Conservation (phyloP, 2,797 vertebrate genomes). For the Hapalemur alaotrensis region DNA sequence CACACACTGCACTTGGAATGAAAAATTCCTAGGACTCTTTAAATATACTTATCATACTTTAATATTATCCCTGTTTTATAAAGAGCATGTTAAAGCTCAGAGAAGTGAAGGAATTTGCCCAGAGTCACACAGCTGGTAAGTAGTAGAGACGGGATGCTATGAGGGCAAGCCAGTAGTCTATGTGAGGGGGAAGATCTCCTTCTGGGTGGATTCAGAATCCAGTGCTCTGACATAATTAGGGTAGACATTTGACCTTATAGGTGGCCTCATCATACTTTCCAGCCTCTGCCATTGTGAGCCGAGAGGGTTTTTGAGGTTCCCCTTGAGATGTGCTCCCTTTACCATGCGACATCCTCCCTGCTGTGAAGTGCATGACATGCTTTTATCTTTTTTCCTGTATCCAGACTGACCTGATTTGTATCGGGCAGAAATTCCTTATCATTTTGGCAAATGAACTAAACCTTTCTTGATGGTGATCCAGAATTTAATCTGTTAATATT, state of each 20-base stretch:
- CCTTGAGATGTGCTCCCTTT: not conserved
- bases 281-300: not conserved
- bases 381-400: not conserved
- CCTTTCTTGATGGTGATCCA: not conserved
- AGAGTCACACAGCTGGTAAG: not conserved
- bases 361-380: too few species aligned
- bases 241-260: not conserved
- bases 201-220: not conserved
- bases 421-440: not conserved
- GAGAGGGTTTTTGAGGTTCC: not conserved
- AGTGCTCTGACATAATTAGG: not conserved
- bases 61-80: not conserved
- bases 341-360: not conserved
- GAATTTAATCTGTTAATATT: not conserved
- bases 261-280: not conserved
- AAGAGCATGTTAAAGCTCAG: not conserved
- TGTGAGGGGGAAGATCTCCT: fast-evolving
- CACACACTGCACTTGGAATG: not conserved
- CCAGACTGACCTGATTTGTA: not conserved
- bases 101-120: not conserved
- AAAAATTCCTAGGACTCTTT: not conserved
- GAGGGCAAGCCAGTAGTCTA: not conserved
- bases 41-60: not conserved
- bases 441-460: not conserved
- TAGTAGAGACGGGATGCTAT: fast-evolving